Conservation (phyloP, 2,113 vertebrate species). For the Galemys pyrenaicus region DNA sequence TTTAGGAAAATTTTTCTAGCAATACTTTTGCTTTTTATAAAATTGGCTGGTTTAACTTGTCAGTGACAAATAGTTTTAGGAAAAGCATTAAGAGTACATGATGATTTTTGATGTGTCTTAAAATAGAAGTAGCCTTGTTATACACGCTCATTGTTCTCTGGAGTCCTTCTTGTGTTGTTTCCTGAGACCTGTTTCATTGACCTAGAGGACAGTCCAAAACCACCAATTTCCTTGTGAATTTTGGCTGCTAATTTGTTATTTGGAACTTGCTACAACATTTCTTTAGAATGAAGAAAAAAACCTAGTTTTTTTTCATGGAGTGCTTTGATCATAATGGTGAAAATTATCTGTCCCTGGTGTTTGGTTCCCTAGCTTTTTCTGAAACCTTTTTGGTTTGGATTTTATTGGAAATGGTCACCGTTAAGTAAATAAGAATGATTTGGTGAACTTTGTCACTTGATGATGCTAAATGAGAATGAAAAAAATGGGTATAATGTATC, state of each 20-base stretch:
- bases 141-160: not conserved
- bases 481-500: not conserved
- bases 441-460: constrained; percentile 38
- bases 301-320: not conserved
- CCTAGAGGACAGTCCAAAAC: not conserved
- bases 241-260: not conserved
- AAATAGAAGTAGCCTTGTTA: not conserved
- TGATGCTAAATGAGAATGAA: not conserved
- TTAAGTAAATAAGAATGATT: constrained; percentile 14
- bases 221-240: not conserved
- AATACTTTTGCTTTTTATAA: not conserved
- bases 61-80: not conserved
- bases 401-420: not conserved
- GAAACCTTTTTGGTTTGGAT: not conserved
- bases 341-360: not conserved
- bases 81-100: not conserved
- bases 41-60: not conserved
- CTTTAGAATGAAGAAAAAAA: not conserved
- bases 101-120: not conserved
- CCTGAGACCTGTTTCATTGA: not conserved
- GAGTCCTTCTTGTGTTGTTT: not conserved
- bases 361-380: not conserved
- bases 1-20: not conserved
- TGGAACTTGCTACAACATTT: not conserved
- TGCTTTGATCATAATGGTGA: not conserved